Evolutionary conservation across 2,113 vertebrate species (phyloP).

Genomic region (Trogon melanurus): DNA sequence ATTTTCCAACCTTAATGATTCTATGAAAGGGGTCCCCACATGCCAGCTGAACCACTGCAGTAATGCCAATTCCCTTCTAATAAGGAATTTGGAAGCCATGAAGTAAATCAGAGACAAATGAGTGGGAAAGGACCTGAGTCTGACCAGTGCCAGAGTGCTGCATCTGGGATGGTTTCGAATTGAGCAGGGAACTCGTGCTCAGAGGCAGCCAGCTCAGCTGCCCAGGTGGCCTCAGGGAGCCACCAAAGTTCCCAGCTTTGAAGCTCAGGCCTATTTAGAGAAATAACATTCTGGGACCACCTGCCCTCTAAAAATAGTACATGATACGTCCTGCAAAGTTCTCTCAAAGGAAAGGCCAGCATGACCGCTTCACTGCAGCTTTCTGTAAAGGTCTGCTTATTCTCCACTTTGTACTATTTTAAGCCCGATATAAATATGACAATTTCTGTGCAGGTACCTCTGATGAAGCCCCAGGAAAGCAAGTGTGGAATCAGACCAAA

Average conservation of each 20-base stretch:
- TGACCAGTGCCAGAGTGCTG: fast-evolving
- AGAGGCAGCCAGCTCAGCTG: neutral
- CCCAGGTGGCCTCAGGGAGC: neutral
- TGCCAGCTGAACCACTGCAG: neutral
- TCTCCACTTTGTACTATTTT: neutral
- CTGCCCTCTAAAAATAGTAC: neutral
- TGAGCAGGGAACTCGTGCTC: neutral
- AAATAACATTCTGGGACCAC: neutral
- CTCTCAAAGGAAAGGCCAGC: neutral
- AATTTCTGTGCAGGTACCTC: neutral
- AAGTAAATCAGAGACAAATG: neutral
- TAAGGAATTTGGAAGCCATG: neutral
- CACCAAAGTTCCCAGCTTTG: neutral
- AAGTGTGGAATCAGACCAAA: neutral
- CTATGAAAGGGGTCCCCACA: neutral
- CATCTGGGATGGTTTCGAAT: neutral
- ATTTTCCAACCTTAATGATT: too few species aligned
- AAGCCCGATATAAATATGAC: neutral
- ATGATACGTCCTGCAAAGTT: neutral
- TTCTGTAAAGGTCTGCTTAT: neutral
- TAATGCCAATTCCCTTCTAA: neutral
- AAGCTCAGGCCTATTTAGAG: neutral
- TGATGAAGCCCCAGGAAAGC: neutral
- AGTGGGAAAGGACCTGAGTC: neutral
- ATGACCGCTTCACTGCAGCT: neutral